Base-by-base conservation (phyloP, 2,888 invertebrate species). In the Achlya flavicornis region DNA sequence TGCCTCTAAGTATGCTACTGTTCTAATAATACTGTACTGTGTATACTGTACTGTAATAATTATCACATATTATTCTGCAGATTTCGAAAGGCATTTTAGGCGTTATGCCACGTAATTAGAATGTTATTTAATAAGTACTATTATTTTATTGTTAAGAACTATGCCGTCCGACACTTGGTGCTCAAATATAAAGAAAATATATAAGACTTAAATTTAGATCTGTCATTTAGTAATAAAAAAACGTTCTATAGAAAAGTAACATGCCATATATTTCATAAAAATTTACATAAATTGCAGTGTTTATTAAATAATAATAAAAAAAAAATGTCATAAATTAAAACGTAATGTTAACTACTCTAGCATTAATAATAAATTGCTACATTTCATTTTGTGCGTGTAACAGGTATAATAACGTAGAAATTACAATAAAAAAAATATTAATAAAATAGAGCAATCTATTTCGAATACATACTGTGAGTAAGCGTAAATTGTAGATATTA, bases 181-280 rank as follows among this genome's bases (percentile, higher is more conserved):
- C 88, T 88, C 79, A 86, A 81, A 67, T 66, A 68, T n/a, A 26
- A 26, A 41, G 1, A 19, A 68, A 64, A 6, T 3, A 35, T 53
- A 62, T 66, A 63, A 63, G 58, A 66, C 66, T 69, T 64, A 63
- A 62, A 63, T 63, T 62, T 64, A 64, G 76, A 74, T 75, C 72
- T 76, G 68, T 10, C 16, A 10, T 53, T 53, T 53, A 53, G 53
- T 76, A 72, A 75, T 70, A 78, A 85, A 80, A 81, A 81, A 78
- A 81, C 74, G 66, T 69, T 68, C 58, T 74, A 84, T 88, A 89
- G 87, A 90, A 92, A 90, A 92, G 85, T 93, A 93, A 93, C 92
- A 92, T 92, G 91, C 89, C 91, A 90, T 93, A 93, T 93, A 93
- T 92, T 92, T 90, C 86, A 87, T 89, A 89, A 87, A 89, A 76